Base-by-base conservation (phyloP, 2,888 invertebrate species). In the Microplitis deprimator region DNA sequence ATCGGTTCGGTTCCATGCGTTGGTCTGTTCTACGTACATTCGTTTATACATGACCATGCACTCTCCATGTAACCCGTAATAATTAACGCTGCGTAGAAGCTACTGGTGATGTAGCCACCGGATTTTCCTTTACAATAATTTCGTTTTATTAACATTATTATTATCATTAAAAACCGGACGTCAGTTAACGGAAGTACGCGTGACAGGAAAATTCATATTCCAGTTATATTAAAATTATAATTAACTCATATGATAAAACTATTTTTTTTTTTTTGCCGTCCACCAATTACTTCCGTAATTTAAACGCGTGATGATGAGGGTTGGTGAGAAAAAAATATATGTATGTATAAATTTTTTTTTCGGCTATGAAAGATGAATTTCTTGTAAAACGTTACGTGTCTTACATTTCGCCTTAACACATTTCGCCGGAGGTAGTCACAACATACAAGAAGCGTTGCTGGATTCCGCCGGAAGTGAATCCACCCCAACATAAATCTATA, bases 391-490 rank as follows among this genome's bases (percentile, higher is more conserved):
- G 65, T 65, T 13, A 65, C 65, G 38, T 38, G 65, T 65, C 13
- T 65, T 20, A 29, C 6, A 38, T 29, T 50, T 50, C 40, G n/a
- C 40, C 16, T 40, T 13, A 67, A 13, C 13, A 67, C 38, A 38
- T 67, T 67, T 67, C 4, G 5, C 13, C 50, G 4, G 50, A 50
- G 50, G 29, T 29, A 13, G 13, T 6, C 16, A 13, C 41, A 40
- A 67, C 29, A 67, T 38, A 68, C 39, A 77, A 16, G 73, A 70
- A 74, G 77, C 74, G 74, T 77, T 65, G 69, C 64, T 79, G 77
- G 70, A 81, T 84, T 84, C 83, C 83, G 83, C 79, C 83, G 84
- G 84, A 84, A 83, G 83, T 81, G 82, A 84, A 83, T 82, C 50
- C 13, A 81, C 80, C 77, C 81, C 75, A 79, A 50, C 13, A 8